Conservation (phyloP, 2,113 vertebrate species). For the Catharus fuscescens region DNA sequence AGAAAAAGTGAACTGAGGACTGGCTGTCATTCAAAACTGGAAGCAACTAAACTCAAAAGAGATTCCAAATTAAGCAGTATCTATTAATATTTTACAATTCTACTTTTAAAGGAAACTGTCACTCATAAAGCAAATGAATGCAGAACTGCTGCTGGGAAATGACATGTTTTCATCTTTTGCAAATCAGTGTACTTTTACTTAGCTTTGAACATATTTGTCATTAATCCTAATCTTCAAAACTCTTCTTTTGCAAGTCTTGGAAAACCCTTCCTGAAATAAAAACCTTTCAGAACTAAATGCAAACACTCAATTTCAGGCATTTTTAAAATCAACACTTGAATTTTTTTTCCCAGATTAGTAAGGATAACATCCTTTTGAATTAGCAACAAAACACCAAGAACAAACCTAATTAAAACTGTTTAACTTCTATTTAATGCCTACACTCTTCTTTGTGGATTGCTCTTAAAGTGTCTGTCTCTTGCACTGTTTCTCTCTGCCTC, state of each 20-base stretch:
- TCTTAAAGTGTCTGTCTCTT: neutral
- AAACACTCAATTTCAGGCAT: neutral
- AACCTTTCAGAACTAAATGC: neutral
- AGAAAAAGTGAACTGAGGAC: neutral
- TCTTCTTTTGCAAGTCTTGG: neutral
- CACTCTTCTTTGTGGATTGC: neutral
- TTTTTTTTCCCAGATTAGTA: neutral
- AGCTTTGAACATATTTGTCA: neutral
- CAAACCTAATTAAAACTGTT: neutral
- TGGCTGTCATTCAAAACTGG: neutral
- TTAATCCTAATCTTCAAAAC: constrained; percentile 11
- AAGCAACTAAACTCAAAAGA: neutral
- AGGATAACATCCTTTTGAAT: neutral
- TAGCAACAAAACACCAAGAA: neutral
- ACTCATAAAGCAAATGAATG: neutral
- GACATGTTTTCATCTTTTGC: neutral
- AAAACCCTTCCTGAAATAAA: neutral
- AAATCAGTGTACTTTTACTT: neutral
- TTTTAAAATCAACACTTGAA: neutral
- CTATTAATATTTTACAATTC: neutral
- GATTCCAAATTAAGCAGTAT: neutral
- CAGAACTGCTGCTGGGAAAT: neutral
- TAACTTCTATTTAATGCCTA: neutral
- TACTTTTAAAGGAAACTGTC: neutral
- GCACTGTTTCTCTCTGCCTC: neutral